Conservation (phyloP, 2,888 invertebrate genomes). For the Leptopterna dolabrata region DNA sequence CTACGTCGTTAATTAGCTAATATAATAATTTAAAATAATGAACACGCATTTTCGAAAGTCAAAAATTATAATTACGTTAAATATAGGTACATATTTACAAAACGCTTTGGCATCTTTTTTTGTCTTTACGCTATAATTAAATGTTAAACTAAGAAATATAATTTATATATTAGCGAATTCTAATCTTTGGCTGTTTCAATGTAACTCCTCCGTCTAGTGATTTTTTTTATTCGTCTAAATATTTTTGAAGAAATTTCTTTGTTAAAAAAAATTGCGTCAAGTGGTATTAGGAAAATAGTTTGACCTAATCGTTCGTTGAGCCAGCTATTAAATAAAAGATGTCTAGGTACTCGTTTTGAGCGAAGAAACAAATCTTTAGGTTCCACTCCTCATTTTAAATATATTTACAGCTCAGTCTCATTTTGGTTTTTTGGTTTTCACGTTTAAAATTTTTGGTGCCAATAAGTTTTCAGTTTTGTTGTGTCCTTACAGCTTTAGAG, state of each 20-base stretch:
- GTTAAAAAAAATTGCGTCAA: too few relatives aligned
- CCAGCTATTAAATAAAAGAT: neutral
- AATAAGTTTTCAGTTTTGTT: neutral
- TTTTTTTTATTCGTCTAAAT: too few relatives aligned
- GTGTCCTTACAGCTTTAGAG: neutral
- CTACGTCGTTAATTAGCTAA: neutral
- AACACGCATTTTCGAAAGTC: neutral
- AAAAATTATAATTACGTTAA: neutral
- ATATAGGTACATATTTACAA: constrained; percentile 18
- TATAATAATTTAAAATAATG: neutral
- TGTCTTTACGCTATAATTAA: neutral
- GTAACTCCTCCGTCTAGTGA: neutral
- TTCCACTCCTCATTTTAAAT: neutral
- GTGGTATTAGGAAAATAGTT: neutral
- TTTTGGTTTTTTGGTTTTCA: neutral
- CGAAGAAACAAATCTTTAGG: neutral
- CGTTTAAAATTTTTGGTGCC: neutral
- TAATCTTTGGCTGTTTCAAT: neutral
- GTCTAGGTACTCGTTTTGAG: neutral
- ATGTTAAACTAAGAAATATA: too few relatives aligned
- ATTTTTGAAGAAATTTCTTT: too few relatives aligned
- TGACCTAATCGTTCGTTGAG: neutral
- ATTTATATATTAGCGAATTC: too few relatives aligned
- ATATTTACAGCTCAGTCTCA: constrained; percentile 48
- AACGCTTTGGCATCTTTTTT: neutral